phyloP scores from a whole-genome alignment of 2,888 invertebrate genomes.

The Andrena fulva region DNA sequence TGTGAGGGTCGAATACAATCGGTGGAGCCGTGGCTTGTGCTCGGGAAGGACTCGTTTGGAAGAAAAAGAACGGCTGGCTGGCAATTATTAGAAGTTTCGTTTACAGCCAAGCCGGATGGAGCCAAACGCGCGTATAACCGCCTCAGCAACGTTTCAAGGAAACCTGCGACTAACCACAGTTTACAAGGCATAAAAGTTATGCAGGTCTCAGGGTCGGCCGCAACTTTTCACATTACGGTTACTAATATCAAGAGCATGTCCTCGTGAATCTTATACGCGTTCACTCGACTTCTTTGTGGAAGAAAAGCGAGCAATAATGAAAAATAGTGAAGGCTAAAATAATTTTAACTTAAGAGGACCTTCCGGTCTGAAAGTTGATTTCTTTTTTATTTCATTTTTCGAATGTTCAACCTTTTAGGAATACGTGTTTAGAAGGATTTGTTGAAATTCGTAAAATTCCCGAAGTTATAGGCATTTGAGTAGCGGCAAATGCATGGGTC shows the following conservation, averaged over 20 bases:
- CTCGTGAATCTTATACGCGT: constrained; percentile 45
- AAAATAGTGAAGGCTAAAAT: constrained; percentile 20
- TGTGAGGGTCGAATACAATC: constrained; percentile 22
- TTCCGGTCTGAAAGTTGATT: too few species aligned
- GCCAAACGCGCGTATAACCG: constrained; percentile 65
- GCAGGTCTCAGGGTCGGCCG: constrained; percentile 67
- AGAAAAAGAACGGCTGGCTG: constrained; percentile 6
- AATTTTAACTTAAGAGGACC: background rate
- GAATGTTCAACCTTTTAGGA: too few species aligned
- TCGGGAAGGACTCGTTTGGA: background rate
- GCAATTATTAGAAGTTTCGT: constrained; percentile 73
- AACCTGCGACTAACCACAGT: constrained; percentile 68
- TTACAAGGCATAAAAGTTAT: constrained; percentile 77
- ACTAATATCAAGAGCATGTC: constrained; percentile 73
- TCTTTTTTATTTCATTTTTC: too few species aligned
- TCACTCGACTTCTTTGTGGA: constrained; percentile 24
- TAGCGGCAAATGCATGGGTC: too few species aligned
- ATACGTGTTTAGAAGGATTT: too few species aligned
- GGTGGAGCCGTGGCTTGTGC: constrained; percentile 16
- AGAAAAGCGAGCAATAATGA: constrained; percentile 2
- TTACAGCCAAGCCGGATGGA: constrained; percentile 56
- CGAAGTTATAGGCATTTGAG: too few species aligned
- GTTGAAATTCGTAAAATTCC: too few species aligned
- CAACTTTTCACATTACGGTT: constrained; percentile 70
- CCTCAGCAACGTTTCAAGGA: constrained; percentile 43